phyloP scores from a whole-genome alignment of 2,888 invertebrate genomes.

The Bembecia ichneumoniformis region DNA sequence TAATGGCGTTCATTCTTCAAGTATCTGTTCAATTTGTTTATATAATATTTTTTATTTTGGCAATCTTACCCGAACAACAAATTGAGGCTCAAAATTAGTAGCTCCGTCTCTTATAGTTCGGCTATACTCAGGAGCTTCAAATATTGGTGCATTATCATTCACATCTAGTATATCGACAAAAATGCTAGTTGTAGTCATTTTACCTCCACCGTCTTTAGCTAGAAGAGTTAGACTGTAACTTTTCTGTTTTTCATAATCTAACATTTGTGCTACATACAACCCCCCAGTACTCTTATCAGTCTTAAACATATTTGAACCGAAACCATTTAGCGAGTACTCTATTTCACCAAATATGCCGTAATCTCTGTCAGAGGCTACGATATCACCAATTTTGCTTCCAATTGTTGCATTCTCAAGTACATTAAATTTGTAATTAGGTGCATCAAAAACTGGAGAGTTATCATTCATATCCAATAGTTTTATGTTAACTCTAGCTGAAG shows the following conservation, averaged over 20 bases:
- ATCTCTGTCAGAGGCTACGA: conserved; percentile 80
- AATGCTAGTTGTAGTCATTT: conserved; percentile 78
- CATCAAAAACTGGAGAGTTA: conserved; percentile 79
- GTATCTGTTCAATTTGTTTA: no score
- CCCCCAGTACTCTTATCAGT: conserved; percentile 79
- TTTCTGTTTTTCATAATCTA: conserved; percentile 86
- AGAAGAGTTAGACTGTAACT: conserved; percentile 85
- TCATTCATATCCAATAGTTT: conserved; percentile 84
- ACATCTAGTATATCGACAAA: conserved; percentile 80
- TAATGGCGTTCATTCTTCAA: no score
- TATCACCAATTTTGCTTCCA: conserved; percentile 75
- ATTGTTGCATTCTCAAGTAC: conserved; percentile 77
- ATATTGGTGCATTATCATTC: conserved; percentile 83
- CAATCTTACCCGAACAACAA: conserved; percentile 76
- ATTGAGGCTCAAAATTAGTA: conserved; percentile 82
- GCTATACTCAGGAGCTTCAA: conserved; percentile 79
- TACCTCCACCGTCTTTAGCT: conserved; percentile 86
- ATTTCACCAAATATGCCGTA: conserved; percentile 80
- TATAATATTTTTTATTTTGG: neutral
- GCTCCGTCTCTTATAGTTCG: conserved; percentile 84
- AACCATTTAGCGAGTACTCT: conserved; percentile 82
- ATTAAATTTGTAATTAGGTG: conserved; percentile 75
- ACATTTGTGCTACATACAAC: conserved; percentile 73
- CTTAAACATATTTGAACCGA: conserved; percentile 82
- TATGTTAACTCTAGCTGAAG: conserved; percentile 74